Conservation (phyloP, 1,140 invertebrate species). For the Drosophila repleta region DNA sequence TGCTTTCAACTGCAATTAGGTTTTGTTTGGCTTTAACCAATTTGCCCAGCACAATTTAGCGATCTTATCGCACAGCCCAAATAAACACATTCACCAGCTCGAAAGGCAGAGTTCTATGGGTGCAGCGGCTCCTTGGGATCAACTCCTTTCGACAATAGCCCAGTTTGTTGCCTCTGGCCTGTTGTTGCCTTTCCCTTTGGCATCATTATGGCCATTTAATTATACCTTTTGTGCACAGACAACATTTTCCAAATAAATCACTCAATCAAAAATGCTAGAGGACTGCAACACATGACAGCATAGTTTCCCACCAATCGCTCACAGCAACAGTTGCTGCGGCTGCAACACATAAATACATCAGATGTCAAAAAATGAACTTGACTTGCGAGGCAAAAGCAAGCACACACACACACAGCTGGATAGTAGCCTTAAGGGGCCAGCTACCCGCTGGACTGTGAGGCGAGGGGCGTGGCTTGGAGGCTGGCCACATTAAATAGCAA, state of each 20-base stretch:
- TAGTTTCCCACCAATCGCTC: conserved; percentile 81
- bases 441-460: background rate
- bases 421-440: conserved; percentile 15
- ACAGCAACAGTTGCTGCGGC: conserved; percentile 41
- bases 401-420: conserved; percentile 42
- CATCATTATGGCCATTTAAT: conserved; percentile 81
- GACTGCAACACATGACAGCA: conserved; percentile 68
- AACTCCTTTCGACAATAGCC: conserved; percentile 21
- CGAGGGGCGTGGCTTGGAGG: conserved; percentile 46
- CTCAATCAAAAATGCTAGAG: conserved; percentile 74
- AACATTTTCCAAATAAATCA: conserved; percentile 81
- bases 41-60: background rate
- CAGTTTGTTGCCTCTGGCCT: conserved; percentile 11
- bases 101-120: background rate
- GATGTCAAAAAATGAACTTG: conserved; percentile 79
- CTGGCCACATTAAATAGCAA: conserved; percentile 79
- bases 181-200: conserved; percentile 67
- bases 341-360: conserved; percentile 76
- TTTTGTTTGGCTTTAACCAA: conserved; percentile 1
- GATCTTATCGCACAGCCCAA: conserved; percentile 15
- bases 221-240: conserved; percentile 72
- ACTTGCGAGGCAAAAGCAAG: conserved; percentile 55
- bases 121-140: background rate
- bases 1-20: background rate
- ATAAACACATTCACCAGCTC: conserved; percentile 18